A percentile compares a stretch with the other conserved stretches of the same genome.
These are phyloP conservation scores for Coilia nasus DNA, from an alignment of 2,797 vertebrate genomes.

Conservation along the genomic window DNA sequence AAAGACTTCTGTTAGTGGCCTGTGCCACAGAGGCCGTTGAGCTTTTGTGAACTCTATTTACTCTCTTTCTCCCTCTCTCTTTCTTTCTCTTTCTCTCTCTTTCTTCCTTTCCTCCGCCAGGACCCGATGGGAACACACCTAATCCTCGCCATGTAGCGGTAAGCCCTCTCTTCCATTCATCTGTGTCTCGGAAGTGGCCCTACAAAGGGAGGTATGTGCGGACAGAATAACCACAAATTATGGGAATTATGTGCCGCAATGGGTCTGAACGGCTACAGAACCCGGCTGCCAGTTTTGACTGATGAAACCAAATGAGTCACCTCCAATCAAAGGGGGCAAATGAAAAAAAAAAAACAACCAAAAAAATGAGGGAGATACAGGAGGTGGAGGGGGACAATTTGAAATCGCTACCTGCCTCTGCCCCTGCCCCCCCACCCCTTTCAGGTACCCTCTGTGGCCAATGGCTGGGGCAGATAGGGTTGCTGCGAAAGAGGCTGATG, in stretches of 20 bases:
- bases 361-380: slow-evolving; percentile 72
- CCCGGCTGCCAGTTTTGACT: slow-evolving; percentile 72
- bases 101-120: slow-evolving; percentile 27
- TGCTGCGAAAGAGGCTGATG: slow-evolving; percentile 80
- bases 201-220: slow-evolving; percentile 68
- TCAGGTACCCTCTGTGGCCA: slow-evolving; percentile 74
- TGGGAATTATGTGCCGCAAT: slow-evolving; percentile 72
- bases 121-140: slow-evolving; percentile 52
- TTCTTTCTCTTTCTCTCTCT: slow-evolving; percentile 20
- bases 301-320: slow-evolving; percentile 76
- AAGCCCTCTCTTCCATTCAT: slow-evolving; percentile 61
- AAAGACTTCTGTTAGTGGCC: slow-evolving; percentile 10
- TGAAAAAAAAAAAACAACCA: no score
- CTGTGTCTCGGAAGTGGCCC: slow-evolving; percentile 62
- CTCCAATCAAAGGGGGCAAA: slow-evolving; percentile 73
- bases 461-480: slow-evolving; percentile 78
- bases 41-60: slow-evolving; percentile 23
- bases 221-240: slow-evolving; percentile 73
- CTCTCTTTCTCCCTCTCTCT: neutral
- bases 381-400: slow-evolving; percentile 69
- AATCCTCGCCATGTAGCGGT: slow-evolving; percentile 54
- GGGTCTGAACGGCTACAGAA: slow-evolving; percentile 68
- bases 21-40: neutral
- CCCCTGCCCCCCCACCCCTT: slow-evolving; percentile 48
- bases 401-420: slow-evolving; percentile 68